Base-by-base conservation (phyloP, 2,888 invertebrate genomes). In the Trichogramma dendrolimi region DNA sequence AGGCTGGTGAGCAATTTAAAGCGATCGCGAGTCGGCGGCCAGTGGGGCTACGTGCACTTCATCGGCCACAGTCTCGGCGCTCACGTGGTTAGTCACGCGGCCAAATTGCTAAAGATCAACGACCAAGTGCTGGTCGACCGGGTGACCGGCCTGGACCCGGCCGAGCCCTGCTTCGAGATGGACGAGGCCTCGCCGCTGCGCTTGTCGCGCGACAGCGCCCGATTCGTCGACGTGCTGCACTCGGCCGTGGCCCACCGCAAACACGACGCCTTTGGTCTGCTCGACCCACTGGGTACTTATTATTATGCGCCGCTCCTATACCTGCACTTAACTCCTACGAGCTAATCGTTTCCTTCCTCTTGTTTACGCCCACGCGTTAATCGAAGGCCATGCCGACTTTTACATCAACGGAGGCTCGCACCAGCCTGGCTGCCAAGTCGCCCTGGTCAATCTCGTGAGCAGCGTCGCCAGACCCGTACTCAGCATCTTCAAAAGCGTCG, bases 191-290 rank as follows among this genome's bases (percentile, higher is more conserved):
- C 8, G n/a, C n/a, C 44, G 5, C 82, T 85, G 65, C 80, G 83
- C 6, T 70, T 87, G 63, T 84, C 85, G 68, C 74, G 76, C 4
- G 73, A 78, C 0, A 86, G 86, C 64, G 87, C 87, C 0, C 80
- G 81, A 42, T 85, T 83, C 56, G 85, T 87, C 0, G 87, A 87
- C 66, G 80, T 86, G 42, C 85, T 87, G 62, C 87, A 87, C 69
- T 86, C 87, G 0, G 86, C 86, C 63, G 85, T 83, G 0, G 79
- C 82, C 53, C 72, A 82, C 7, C 71, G 83, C 48, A 78, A 80
- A 11, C 79, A 78, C 61, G 75, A 85, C 8, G 86, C 85, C 5
- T 82, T 86, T 44, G 86, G 86, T 39, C 72, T 85, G 51, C 84
- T 85, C 1, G 80, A 82, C 11, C 80, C 83, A 41, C 79, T 80